These are phyloP conservation scores for Luscinia luscinia DNA, from an alignment of 2,797 vertebrate genomes.

Conservation along the genomic window DNA sequence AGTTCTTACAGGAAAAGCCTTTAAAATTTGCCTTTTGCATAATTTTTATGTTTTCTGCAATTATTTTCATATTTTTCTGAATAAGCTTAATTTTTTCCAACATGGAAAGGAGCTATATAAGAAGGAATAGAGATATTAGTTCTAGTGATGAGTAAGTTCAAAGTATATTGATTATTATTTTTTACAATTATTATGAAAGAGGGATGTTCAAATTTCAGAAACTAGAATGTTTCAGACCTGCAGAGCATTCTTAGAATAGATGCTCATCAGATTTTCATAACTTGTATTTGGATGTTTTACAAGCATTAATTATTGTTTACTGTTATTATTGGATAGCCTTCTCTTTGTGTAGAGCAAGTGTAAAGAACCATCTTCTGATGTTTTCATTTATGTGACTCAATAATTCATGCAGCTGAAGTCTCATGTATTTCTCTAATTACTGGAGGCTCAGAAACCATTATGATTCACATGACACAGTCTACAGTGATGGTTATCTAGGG, in stretches of 20 bases:
- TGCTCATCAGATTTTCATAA: background rate
- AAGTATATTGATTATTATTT: background rate
- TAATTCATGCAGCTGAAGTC: background rate
- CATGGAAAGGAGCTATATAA: background rate
- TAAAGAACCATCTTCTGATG: background rate
- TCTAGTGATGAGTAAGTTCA: background rate
- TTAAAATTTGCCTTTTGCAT: background rate
- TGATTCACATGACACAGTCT: background rate
- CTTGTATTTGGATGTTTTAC: background rate
- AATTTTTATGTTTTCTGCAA: background rate
- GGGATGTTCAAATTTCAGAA: background rate
- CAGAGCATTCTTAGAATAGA: background rate
- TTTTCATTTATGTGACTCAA: background rate
- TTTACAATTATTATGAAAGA: background rate
- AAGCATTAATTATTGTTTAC: background rate
- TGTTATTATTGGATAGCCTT: background rate
- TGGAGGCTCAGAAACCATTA: background rate
- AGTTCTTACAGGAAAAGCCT: background rate
- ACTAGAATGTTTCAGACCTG: background rate
- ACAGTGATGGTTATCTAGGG: background rate
- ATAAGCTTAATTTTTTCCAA: background rate
- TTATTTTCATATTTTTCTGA: background rate
- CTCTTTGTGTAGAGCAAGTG: background rate
- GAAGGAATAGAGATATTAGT: background rate
- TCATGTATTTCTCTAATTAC: background rate